Conservation (phyloP, 2,888 invertebrate genomes). For the Epinotia nisella region DNA sequence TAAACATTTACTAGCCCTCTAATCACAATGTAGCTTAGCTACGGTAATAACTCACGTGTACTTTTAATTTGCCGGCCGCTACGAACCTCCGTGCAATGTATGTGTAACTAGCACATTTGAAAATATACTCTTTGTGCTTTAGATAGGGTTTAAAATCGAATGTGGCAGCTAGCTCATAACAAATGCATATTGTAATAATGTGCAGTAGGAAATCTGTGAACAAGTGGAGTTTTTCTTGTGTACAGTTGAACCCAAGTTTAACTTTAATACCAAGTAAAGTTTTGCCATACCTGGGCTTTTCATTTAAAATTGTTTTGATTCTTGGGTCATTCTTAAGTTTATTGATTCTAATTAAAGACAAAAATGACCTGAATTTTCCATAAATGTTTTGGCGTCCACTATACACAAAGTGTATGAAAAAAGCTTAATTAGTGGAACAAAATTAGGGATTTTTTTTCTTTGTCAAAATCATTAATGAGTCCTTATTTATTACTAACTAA, state of each 20-base stretch:
- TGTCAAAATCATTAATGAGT: too few relatives aligned
- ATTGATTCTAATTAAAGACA: too few relatives aligned
- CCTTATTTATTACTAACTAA: neutral
- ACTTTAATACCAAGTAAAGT: too few relatives aligned
- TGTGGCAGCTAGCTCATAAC: neutral
- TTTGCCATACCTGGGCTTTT: too few relatives aligned
- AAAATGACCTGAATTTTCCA: too few relatives aligned
- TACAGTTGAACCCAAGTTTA: neutral
- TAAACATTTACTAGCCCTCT: neutral
- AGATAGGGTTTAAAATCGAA: neutral
- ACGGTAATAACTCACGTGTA: constrained; percentile 1
- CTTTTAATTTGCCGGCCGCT: neutral
- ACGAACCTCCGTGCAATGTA: neutral
- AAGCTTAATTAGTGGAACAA: too few relatives aligned
- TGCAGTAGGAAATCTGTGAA: constrained; percentile 1
- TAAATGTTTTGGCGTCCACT: too few relatives aligned
- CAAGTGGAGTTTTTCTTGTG: neutral
- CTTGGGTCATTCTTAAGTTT: too few relatives aligned
- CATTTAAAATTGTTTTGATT: too few relatives aligned
- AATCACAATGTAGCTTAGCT: neutral
- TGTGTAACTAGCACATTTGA: neutral
- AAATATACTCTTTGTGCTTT: neutral
- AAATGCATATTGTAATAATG: neutral
- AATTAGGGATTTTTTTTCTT: too few relatives aligned
- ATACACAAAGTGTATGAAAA: too few relatives aligned